Percentiles rank a stretch among this genome's conserved stretches.
These are phyloP conservation scores for Vollenhovia emeryi DNA, from an alignment of 1,140 invertebrate genomes.

Conservation along the genomic window DNA sequence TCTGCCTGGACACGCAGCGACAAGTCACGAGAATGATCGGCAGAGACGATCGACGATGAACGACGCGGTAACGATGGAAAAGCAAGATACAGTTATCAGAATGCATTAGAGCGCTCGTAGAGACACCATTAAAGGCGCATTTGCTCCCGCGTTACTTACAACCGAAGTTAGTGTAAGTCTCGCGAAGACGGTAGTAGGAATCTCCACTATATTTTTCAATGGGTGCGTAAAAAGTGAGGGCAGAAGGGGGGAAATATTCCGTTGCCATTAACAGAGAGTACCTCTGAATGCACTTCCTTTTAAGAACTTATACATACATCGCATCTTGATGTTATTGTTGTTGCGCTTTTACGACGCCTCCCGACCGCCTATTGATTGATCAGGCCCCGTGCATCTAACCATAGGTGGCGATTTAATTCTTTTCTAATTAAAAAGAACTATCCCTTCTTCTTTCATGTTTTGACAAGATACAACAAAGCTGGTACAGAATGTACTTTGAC, in stretches of 20 bases:
- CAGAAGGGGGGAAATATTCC: background rate
- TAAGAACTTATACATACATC: slow-evolving; percentile 47
- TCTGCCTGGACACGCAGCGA: background rate
- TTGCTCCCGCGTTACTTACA: slow-evolving; percentile 71
- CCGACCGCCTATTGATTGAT: background rate
- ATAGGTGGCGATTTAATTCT: background rate
- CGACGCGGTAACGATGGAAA: background rate
- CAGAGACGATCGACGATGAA: background rate
- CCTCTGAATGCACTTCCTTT: background rate
- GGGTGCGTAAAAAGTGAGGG: background rate
- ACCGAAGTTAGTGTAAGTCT: slow-evolving; percentile 75
- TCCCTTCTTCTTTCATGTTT: background rate
- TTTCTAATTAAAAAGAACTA: background rate
- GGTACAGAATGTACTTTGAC: background rate
- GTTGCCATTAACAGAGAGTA: slow-evolving; percentile 23
- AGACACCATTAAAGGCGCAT: slow-evolving; percentile 74
- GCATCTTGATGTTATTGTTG: background rate
- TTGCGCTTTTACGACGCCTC: background rate
- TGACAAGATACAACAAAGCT: background rate
- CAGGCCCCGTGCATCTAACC: background rate
- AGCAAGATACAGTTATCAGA: slow-evolving; percentile 69
- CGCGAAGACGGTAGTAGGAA: slow-evolving; percentile 46
- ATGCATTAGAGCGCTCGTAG: slow-evolving; percentile 74
- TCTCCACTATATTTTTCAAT: slow-evolving; percentile 62
- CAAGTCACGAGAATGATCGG: background rate